Base-by-base conservation (phyloP, 2,113 vertebrate genomes). In the Malurus cyaneus region DNA sequence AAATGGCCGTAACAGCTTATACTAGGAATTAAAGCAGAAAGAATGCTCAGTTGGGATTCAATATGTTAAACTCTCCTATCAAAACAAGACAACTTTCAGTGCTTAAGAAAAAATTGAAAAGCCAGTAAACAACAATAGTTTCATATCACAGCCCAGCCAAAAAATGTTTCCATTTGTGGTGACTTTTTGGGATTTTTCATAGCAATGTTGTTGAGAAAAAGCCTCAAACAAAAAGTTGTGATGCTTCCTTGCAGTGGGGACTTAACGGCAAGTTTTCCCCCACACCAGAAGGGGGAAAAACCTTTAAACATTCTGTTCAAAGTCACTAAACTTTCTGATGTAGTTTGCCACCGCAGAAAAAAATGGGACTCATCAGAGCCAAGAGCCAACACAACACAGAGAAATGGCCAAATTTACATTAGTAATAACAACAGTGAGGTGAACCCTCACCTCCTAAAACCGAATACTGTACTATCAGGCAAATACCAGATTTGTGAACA, bases 401-500 rank as follows among this genome's bases (percentile, higher is more conserved):
- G 54, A 83, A 90, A 23, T 2, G 8, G 29, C 19, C 60, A 64
- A 28, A 77, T 93, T 90, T 62, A 70, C 56, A 59, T 67, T 36
- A 78, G 54, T 26, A 65, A 24, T 73, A 84, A 77, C 21, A 42
- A 77, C n/a, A 93, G 34, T 14, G 26, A 89, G 79, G 24, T 36
- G 53, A 94, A 76, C 21, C 26, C 57, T 92, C 73, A 92, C 61
- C 57, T 91, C 47, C 56, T 80, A 62, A 65, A n/a, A 47, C 19
- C 56, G 26, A 57, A 17, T 36, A 32, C 60, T 71, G 31, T 36
- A 60, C 41, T 62, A 62, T 25, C 67, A 87, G 52, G 46, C 92
- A 92, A 93, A 88, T 42, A 78, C 5, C 54, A 80, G 42, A 86
- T 73, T 88, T 74, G 90, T 39, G 36, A 94, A 73, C 11, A 93